Percentiles rank a stretch among this genome's conserved stretches.
Conservation (phyloP, 1,140 invertebrate genomes). For the Vanessa atalanta region DNA sequence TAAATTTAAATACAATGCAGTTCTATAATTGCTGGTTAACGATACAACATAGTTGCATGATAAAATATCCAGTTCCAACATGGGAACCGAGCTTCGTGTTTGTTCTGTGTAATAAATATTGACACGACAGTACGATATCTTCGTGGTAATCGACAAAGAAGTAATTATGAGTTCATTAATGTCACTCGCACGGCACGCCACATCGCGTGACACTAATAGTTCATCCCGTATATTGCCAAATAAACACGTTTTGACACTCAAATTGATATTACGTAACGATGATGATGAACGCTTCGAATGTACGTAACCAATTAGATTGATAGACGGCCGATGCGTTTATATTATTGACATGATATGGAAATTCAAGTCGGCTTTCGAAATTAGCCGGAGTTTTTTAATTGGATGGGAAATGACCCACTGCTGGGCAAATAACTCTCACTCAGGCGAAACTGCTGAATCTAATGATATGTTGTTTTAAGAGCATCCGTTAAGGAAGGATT, state of each 20-base stretch:
- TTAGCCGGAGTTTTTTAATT: too few species aligned
- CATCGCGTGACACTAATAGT: slow-evolving; percentile 49
- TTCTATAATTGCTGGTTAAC: not conserved
- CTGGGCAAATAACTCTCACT: too few species aligned
- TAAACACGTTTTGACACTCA: slow-evolving; percentile 46
- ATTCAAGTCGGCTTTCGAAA: too few species aligned
- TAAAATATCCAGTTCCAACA: slow-evolving; percentile 3
- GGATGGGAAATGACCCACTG: too few species aligned
- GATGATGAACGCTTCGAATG: not conserved
- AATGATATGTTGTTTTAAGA: too few species aligned
- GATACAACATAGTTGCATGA: not conserved
- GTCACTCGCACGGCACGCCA: slow-evolving; percentile 56
- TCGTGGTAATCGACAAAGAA: slow-evolving; percentile 19
- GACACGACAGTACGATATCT: slow-evolving; percentile 25
- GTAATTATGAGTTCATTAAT: slow-evolving; percentile 41
- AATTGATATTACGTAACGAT: slow-evolving; percentile 35
- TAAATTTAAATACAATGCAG: not conserved
- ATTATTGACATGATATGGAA: not conserved
- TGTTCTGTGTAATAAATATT: slow-evolving; percentile 25
- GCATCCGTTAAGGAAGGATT: too few species aligned
- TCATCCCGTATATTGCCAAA: slow-evolving; percentile 46
- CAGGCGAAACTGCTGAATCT: too few species aligned
- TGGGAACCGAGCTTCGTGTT: slow-evolving; percentile 19
- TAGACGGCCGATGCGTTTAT: not conserved
- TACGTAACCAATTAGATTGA: not conserved